Base-by-base conservation (phyloP, 1,140 invertebrate species). In the Cydia fagiglandana region DNA sequence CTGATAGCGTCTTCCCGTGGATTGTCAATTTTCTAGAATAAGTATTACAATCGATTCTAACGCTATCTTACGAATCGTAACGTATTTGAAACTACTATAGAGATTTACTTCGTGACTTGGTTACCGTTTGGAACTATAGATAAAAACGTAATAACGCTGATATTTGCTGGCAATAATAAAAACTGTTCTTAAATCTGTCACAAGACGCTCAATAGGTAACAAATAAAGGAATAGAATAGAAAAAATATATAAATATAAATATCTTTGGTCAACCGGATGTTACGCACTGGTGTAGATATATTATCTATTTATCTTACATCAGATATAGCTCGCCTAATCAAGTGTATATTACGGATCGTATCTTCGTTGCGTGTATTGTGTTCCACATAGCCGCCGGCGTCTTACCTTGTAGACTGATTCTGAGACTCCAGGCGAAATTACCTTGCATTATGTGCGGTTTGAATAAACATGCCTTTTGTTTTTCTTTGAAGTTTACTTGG, bases 401-500 rank as follows among this genome's bases (percentile, higher is more conserved):
- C 30, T 34, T 70, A 70, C 66, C 34, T 34, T 45, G 17, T 38
- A 24, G 66, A 70, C 34, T 70, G 34, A 15, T 70, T 20, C 34
- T 41, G 66, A 70, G 66, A 20, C 66, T 15, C 15, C 38, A 17
- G 66, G 38, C 66, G 34, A 38, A 70, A 70, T 70, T 38, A 70
- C 66, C 66, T 70, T 38, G 17, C 34, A 17, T 70, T 70, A 70
- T 34, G 66, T 38, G 20, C 66, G 66, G 66, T 70, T 70, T 70
- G 34, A 70, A 38, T 38, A 70, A 70, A 17, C 30, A 38, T 70
- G 34, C 1, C 4, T 41, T 41, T 70, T 38, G n/a, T 70, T 70
- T 70, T 70, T 70, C 66, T 38, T 70, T 70, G 66, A 70, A 70
- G 15, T 70, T 45, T 68, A 34, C 15, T 68, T n/a, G n/a, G n/a